phyloP scores from a whole-genome alignment of 2,888 invertebrate species.

The Himalopsyche tibetana region DNA sequence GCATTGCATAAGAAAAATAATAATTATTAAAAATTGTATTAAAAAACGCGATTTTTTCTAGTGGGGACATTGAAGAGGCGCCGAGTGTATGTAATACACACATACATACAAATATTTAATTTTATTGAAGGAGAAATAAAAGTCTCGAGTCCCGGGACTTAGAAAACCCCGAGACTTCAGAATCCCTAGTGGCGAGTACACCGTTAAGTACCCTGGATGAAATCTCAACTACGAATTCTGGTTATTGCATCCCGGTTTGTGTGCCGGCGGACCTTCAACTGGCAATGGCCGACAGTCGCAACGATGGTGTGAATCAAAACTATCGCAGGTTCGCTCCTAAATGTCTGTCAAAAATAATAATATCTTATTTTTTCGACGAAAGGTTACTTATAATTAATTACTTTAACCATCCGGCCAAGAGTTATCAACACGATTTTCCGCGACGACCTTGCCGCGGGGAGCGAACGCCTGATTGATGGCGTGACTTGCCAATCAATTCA shows the following conservation, averaged over 20 bases:
- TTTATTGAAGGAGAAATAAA: too few relatives aligned
- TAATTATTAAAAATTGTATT: too few relatives aligned
- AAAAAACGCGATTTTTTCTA: too few relatives aligned
- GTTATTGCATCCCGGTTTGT: background rate
- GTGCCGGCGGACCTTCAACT: conserved; percentile 1
- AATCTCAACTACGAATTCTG: too few relatives aligned
- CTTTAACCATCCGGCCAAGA: background rate
- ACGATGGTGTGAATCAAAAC: background rate
- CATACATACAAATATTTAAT: too few relatives aligned
- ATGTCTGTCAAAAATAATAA: conserved; percentile 12
- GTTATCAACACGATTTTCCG: conserved; percentile 6
- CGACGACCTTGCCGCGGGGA: conserved; percentile 5
- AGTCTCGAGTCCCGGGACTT: too few relatives aligned
- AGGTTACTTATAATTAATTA: conserved; percentile 17
- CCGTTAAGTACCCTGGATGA: too few relatives aligned
- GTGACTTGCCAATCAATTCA: background rate
- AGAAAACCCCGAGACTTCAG: too few relatives aligned
- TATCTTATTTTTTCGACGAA: conserved; percentile 23
- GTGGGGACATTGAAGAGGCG: too few relatives aligned
- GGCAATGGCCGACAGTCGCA: background rate
- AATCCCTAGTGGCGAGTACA: too few relatives aligned
- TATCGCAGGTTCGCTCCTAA: background rate
- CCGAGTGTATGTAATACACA: too few relatives aligned
- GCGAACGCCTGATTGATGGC: background rate
- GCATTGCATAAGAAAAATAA: too few relatives aligned